A percentile compares a stretch with the other conserved stretches of the same genome.
These are phyloP conservation scores for Eurystomus gularis DNA, from an alignment of 2,113 vertebrate species.

Conservation along the genomic window DNA sequence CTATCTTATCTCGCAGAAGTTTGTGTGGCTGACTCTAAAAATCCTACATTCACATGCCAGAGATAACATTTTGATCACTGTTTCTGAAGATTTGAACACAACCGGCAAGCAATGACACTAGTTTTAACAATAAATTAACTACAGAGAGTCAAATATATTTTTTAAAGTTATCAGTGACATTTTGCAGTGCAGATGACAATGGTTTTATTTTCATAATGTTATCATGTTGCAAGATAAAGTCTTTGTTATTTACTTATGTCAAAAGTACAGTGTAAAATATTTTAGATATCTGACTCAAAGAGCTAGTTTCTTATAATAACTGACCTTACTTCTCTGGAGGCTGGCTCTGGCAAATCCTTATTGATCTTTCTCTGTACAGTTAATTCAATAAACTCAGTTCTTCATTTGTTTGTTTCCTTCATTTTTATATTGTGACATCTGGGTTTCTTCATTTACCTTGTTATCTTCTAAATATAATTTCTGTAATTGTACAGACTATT, in stretches of 20 bases:
- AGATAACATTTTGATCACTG: not conserved
- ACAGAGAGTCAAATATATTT: not conserved
- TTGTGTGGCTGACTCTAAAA: not conserved
- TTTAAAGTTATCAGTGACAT: not conserved
- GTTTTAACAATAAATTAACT: not conserved
- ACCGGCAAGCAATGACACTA: not conserved
- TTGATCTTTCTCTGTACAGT: not conserved
- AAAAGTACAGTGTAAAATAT: not conserved
- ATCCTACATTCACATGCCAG: not conserved
- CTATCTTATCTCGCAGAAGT: not conserved
- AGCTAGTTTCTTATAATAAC: not conserved
- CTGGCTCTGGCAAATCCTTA: not conserved
- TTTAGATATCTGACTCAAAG: not conserved
- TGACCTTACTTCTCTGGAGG: not conserved
- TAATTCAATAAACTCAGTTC: constrained; percentile 9
- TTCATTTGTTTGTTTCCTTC: not conserved
- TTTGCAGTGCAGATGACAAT: not conserved
- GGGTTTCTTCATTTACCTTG: not conserved
- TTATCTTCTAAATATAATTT: not conserved
- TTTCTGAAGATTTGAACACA: not conserved
- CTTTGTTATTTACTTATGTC: not conserved
- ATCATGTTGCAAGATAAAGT: not conserved
- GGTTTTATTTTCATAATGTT: not conserved
- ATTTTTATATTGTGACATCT: not conserved
- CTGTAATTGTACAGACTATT: not conserved